Evolutionary conservation across 2,113 vertebrate genomes (phyloP).

Genomic region (Archocentrus centrarchus): DNA sequence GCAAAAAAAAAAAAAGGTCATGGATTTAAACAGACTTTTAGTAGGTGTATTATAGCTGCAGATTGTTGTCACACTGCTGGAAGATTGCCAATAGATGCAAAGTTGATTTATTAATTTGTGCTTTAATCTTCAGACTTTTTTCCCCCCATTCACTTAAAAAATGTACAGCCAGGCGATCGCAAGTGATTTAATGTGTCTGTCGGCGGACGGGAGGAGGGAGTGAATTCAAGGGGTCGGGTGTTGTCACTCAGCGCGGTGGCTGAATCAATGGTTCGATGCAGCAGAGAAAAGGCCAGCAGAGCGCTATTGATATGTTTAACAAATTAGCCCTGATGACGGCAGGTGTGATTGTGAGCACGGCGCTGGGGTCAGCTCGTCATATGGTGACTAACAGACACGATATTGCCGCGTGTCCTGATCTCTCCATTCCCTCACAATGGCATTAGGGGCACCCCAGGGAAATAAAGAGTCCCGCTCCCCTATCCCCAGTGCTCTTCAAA

Average conservation of each 20-base stretch:
- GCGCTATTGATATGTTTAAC: conserved; percentile 85
- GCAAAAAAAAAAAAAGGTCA: neutral
- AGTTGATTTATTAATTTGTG: neutral
- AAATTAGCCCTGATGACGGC: conserved; percentile 84
- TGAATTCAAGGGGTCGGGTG: conserved; percentile 22
- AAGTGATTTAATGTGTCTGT: conserved; percentile 29
- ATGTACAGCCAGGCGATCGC: conserved; percentile 7
- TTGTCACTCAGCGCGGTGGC: conserved; percentile 63
- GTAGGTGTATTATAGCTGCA: conserved; percentile 19
- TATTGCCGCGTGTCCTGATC: conserved; percentile 84
- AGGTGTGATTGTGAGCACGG: conserved; percentile 79
- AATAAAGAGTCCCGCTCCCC: conserved; percentile 82
- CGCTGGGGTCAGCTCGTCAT: conserved; percentile 82
- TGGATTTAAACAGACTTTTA: conserved; percentile 38
- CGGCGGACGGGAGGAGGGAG: conserved; percentile 13
- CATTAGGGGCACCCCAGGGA: conserved; percentile 84
- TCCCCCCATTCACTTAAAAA: neutral
- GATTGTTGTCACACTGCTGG: conserved; percentile 2
- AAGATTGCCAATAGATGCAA: neutral
- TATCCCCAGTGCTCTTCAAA: conserved; percentile 82
- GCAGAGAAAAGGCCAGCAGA: conserved; percentile 66
- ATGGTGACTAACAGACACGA: conserved; percentile 85
- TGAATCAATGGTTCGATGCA: conserved; percentile 68
- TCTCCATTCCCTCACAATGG: conserved; percentile 85
- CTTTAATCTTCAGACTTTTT: conserved; percentile 18